A percentile compares a stretch with the other conserved stretches of the same genome.
Evolutionary conservation across 1,140 invertebrate species (phyloP).

Genomic region (Tachypleus tridentatus): DNA sequence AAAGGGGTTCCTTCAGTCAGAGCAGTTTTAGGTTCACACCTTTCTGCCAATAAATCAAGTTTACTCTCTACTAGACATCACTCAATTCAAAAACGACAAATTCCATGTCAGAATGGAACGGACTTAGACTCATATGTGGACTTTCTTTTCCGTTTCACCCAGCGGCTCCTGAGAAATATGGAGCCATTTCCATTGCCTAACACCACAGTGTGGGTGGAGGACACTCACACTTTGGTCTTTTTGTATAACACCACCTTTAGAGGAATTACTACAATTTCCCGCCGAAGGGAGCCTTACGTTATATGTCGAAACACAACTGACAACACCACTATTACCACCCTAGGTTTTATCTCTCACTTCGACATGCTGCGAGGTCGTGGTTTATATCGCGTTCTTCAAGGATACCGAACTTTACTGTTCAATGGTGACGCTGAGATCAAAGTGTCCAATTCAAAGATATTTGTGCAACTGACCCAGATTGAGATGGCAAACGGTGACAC

Average conservation of each 20-base stretch:
- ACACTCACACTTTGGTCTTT: constrained; percentile 23
- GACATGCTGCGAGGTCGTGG: constrained; percentile 22
- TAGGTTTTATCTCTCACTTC: constrained; percentile 25
- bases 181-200: constrained; percentile 23
- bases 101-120: constrained; percentile 27
- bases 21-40: too few relatives aligned
- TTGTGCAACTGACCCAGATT: constrained; percentile 26
- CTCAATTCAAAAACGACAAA: constrained; percentile 20
- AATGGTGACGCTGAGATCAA: constrained; percentile 27
- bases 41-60: too few relatives aligned
- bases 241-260: constrained; percentile 23
- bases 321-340: constrained; percentile 9
- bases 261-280: constrained; percentile 23
- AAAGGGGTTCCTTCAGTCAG: too few relatives aligned
- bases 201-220: constrained; percentile 22
- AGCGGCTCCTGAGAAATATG: constrained; percentile 23
- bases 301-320: constrained; percentile 21
- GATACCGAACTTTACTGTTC: constrained; percentile 25
- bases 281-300: constrained; percentile 25
- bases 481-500: constrained; percentile 7
- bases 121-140: constrained; percentile 29
- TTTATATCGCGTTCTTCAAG: constrained; percentile 26
- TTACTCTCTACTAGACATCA: too few relatives aligned
- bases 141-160: constrained; percentile 24
- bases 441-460: constrained; percentile 18